Percentiles rank a stretch among this genome's conserved stretches.
These are phyloP conservation scores for Phalacrocorax carbo DNA, from an alignment of 2,113 vertebrate genomes.

Conservation along the genomic window DNA sequence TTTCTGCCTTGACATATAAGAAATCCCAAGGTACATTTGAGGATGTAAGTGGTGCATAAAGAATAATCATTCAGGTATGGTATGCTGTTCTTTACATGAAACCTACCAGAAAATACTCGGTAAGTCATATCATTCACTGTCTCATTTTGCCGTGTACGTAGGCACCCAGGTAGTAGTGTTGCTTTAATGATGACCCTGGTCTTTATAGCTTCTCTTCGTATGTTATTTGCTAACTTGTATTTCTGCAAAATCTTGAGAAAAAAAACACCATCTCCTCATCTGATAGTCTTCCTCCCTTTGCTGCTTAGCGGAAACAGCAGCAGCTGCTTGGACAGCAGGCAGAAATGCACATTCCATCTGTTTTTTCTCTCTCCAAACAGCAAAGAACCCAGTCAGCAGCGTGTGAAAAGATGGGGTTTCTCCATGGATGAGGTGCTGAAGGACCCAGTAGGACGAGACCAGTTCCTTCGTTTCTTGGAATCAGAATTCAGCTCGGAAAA, in stretches of 20 bases:
- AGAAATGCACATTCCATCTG: slow-evolving; percentile 34
- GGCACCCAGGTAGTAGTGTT: background rate
- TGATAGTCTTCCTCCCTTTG: background rate
- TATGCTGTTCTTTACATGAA: background rate
- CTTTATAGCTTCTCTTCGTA: background rate
- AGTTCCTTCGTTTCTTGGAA: slow-evolving; percentile 94
- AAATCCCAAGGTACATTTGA: background rate
- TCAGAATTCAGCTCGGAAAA: slow-evolving; percentile 98
- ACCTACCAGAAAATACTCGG: background rate
- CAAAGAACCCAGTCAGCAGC: slow-evolving; percentile 91
- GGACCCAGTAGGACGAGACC: slow-evolving; percentile 88
- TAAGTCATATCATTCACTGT: background rate
- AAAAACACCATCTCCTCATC: background rate
- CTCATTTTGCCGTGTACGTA: rapidly evolving
- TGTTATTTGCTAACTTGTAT: background rate
- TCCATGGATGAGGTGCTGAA: slow-evolving; percentile 91
- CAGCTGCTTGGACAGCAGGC: background rate
- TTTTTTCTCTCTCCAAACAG: slow-evolving; percentile 71
- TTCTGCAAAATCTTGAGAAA: background rate
- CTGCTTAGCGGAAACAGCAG: slow-evolving; percentile 32
- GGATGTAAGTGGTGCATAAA: background rate
- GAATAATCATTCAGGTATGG: background rate
- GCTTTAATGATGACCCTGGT: background rate
- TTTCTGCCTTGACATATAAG: background rate
- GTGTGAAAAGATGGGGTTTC: slow-evolving; percentile 94